Evolutionary conservation across 2,888 invertebrate genomes (phyloP), one percentile per base, ranked within the genome.

Genomic region (Brenthis daphne): DNA sequence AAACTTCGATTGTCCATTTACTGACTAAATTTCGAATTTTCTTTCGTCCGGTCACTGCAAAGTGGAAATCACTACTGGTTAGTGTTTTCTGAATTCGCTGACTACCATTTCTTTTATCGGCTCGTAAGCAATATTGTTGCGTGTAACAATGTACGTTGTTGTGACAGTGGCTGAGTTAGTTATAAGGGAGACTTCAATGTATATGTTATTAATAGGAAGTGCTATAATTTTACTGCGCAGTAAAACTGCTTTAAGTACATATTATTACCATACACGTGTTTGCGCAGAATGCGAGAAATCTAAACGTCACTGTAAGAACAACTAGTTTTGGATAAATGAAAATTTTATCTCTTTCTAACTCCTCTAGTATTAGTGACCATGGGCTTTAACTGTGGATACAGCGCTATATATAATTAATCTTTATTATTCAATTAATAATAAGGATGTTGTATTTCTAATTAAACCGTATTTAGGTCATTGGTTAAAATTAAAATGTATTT

Each of bases 31-130:
- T 88, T 90, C 88, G 82, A 91, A 89, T 86, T 90, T 91, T 83
- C 83, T 86, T 85, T 92, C 88, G 90, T 91, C 91, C 92, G 91
- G 91, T 88, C 91, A 89, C 92, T 92, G 92, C 82, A 91, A 92
- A 88, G 88, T 86, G 87, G 87, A 91, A 91, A 92, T 91, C 92
- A 90, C 87, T 86, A 90, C 88, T 92, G 90, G 87, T 92, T 92
- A 91, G 85, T 79, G 77, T 80, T 80, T 82, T 80, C 80, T 83
- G 80, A 82, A 82, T 84, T 77, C 78, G 78, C 78, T 82, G 84
- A 84, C 77, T 82, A 80, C 79, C 85, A 85, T 84, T 85, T 83
- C 80, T 84, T 76, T 76, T 76, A 85, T 87, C 83, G 82, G 79
- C 78, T 79, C 78, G 85, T 84, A 79, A 70, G 83, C 84, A 78